Base-by-base conservation (phyloP, 2,888 invertebrate species). In the Ypsolopha sequella region DNA sequence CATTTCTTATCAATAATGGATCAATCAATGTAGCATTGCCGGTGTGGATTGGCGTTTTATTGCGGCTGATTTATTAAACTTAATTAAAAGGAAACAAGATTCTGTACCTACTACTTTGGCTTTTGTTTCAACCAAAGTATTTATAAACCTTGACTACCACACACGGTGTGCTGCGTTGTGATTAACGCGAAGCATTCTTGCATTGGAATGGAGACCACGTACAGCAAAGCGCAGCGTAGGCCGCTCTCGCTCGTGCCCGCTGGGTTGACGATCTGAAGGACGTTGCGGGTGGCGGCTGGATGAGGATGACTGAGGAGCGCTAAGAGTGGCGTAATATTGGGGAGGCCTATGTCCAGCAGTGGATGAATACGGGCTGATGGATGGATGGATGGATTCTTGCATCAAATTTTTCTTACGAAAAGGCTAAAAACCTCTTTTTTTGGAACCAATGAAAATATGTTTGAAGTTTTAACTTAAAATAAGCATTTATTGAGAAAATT, bases 1-100 rank as follows among this genome's bases (percentile, higher is more conserved):
- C 76, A 69, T 72, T 80, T 71, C 80, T 84, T 84, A 85, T 85
- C 82, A 80, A 75, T 82, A 80, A 80, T 79, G 76, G 80, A 85
- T 85, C 82, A 71, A 78, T 80, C 76, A 76, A 59, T 69, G 55
- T 66, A 68, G 68, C 63, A 45, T 11, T 53, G 33, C 14, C 39
- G 6, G n/a, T 6, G n/a, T 48, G 58, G 52, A 68, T 70, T 77
- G 73, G 65, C 41, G 50, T 51, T 45, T 53, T 49, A 36, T 36
- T 48, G 52, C 7, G 54, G n/a, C 39, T 33, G n/a, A 35, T 35
- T 7, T 39, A 41, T 13, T 36, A 14, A 51, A 48, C 39, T 14
- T 36, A 39, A 48, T 52, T 48, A 50, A 45, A 14, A 8, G 9
- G 13, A 9, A 13, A 13, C 2, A 11, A 13, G 6, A 11, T 43